Evolutionary conservation across 2,888 invertebrate species (phyloP).

Genomic region (Machimus rusticus): DNA sequence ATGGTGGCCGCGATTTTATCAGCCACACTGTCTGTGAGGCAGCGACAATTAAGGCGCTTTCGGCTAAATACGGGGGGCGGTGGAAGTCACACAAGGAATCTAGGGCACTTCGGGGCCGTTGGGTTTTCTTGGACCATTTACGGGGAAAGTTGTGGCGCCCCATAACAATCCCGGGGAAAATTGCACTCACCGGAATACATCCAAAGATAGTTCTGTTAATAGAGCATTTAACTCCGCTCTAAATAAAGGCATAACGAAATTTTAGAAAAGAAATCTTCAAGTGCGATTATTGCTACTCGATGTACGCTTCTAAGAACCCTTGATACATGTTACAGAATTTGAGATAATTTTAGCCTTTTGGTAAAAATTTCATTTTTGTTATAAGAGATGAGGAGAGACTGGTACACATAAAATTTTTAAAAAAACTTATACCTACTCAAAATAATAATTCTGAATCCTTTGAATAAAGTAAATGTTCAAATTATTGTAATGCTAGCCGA

Average conservation of each 20-base stretch:
- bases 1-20: conserved; percentile 1
- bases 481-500: no score
- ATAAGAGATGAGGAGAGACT: no score
- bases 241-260: not conserved
- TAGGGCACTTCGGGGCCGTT: not conserved
- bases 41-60: not conserved
- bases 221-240: not conserved
- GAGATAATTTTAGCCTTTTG: no score
- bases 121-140: not conserved
- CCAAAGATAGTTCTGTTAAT: not conserved
- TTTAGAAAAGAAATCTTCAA: no score
- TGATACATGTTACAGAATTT: no score
- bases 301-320: no score
- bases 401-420: no score
- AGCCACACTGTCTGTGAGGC: not conserved
- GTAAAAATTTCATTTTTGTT: no score
- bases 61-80: not conserved
- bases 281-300: no score
- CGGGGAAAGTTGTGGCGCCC: not conserved
- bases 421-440: no score
- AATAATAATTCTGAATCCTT: no score
- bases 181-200: not conserved
- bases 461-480: no score
- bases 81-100: not conserved
- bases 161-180: not conserved